Conservation (phyloP, 2,797 vertebrate genomes). For the Cynodonichthys magdalenae region DNA sequence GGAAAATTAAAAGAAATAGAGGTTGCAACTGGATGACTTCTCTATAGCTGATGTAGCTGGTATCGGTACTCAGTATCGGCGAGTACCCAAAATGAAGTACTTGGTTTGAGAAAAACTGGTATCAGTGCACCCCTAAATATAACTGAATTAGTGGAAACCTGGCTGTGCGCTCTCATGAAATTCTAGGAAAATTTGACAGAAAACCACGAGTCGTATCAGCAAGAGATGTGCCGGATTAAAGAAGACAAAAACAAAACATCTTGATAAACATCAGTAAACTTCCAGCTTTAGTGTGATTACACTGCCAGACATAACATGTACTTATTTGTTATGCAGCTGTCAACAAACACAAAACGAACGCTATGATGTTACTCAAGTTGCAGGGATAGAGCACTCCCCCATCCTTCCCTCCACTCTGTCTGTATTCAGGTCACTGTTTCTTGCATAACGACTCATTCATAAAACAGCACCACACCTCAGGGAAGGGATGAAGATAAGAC, state of each 20-base stretch:
- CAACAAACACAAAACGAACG: slow-evolving; percentile 19
- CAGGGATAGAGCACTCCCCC: slow-evolving; percentile 16
- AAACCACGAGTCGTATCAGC: no score
- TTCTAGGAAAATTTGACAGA: no score
- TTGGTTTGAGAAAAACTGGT: no score
- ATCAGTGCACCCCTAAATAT: no score
- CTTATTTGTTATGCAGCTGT: slow-evolving; percentile 17
- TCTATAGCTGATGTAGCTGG: no score
- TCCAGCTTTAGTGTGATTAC: slow-evolving; percentile 24
- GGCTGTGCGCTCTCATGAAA: no score
- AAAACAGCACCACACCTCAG: slow-evolving; percentile 69
- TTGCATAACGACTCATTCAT: slow-evolving; percentile 77
- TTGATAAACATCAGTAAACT: slow-evolving; percentile 37
- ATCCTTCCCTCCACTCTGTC: slow-evolving; percentile 14
- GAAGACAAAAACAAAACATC: not conserved
- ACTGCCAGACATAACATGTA: slow-evolving; percentile 1
- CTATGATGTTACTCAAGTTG: slow-evolving; percentile 32
- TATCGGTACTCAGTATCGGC: no score
- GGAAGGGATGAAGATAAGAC: slow-evolving; percentile 48
- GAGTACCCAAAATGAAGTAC: no score
- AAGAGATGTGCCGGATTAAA: no score
- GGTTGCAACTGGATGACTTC: no score
- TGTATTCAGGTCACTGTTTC: slow-evolving; percentile 68
- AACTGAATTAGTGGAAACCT: no score
- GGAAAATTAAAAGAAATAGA: no score